Base-by-base conservation (phyloP, 1,140 invertebrate genomes). In the Drosophila malerkotliana region DNA sequence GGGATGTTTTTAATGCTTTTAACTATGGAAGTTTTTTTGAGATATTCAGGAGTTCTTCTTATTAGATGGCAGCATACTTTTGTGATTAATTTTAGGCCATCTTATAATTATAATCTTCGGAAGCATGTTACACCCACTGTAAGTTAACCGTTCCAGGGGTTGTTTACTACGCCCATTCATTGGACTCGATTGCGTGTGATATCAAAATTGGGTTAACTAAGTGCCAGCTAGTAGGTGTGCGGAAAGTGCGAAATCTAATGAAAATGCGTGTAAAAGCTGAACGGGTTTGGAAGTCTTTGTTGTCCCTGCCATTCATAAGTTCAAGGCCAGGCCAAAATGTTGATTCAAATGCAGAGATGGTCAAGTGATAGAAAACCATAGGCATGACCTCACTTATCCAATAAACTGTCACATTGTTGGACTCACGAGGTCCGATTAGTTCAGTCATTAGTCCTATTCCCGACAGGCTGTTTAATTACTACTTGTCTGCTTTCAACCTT, bases 121-220 rank as follows among this genome's bases (percentile, higher is more conserved):
- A 6, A 28, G 26, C 26, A 6, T 28, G 26, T 7, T 28, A 28
- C 26, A 28, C 37, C 53, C 67, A 72, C 39, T 32, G 68, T 72
- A 37, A 2, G 9, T 8, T 0, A 3, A 2, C 15, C 3, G 18
- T 24, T 44, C 51, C n/a, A 30, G 21, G 28, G 47, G 28, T 21
- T 24, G 15, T 58, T 72, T 85, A 80, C 81, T 80, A 81, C 57
- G 72, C 60, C 68, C 83, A 88, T 88, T 87, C 83, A 87, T 76
- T 72, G 75, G 41, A 59, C 54, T 52, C 28, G 26, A 21, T 88
- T 83, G 83, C 83, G 83, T 88, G 83, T 37, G 52, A n/a, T 47
- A 24, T 67, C 21, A 18, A 72, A 88, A 88, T 88, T 88, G 76
- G 83, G 83, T 88, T 88, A 88, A 79, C 84, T 73, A 88, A 88